Evolutionary conservation across 1,140 invertebrate genomes (phyloP).

Genomic region (Asobara japonica): DNA sequence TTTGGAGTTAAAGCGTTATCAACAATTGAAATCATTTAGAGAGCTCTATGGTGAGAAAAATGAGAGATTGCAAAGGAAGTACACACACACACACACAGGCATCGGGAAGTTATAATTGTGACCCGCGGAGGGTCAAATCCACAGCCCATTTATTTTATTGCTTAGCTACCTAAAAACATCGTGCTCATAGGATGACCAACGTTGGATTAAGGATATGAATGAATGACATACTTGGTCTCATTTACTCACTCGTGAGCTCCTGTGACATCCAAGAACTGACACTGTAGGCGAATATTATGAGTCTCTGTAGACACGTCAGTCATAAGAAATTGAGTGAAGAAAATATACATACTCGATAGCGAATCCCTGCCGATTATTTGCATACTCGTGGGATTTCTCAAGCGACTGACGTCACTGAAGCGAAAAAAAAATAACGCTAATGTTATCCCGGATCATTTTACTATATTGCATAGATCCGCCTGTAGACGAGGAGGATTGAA

Average conservation of each 20-base stretch:
- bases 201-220: too few species aligned
- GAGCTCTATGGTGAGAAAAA: too few species aligned
- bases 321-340: not conserved
- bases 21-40: too few species aligned
- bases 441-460: not conserved
- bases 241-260: not conserved
- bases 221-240: not conserved
- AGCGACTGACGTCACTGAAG: not conserved
- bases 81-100: too few species aligned
- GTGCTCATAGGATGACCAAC: too few species aligned
- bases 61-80: too few species aligned
- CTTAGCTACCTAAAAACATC: too few species aligned
- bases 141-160: too few species aligned
- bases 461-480: not conserved
- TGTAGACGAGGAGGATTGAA: not conserved
- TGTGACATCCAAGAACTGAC: not conserved
- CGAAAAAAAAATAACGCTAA: not conserved
- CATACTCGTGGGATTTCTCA: slow-evolving; percentile 4
- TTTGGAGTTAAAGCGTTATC: too few species aligned
- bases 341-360: not conserved
- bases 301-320: not conserved
- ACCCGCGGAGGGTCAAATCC: too few species aligned
- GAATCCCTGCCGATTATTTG: slow-evolving; percentile 4
- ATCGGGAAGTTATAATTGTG: too few species aligned
- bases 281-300: not conserved